Evolutionary conservation across 1,140 invertebrate genomes (phyloP).

Genomic region (Saccostrea echinata): DNA sequence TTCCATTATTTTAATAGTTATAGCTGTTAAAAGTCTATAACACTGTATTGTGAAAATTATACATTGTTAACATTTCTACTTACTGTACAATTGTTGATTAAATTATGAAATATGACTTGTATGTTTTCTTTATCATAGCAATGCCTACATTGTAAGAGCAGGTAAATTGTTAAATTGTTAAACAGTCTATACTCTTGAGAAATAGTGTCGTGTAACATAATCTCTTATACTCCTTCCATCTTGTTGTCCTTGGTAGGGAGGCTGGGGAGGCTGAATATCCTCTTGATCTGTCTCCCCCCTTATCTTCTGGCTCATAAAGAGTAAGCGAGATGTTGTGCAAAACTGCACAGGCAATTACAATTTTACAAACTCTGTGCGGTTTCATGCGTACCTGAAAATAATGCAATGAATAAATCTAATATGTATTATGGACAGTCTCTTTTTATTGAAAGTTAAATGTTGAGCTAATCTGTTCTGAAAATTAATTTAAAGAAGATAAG

Average conservation of each 20-base stretch:
- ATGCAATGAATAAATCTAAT: too few species aligned
- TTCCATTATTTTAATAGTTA: too few species aligned
- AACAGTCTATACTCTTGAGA: neutral
- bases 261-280: neutral
- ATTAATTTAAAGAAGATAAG: too few species aligned
- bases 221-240: conserved; percentile 7
- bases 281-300: neutral
- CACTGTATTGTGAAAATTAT: too few species aligned
- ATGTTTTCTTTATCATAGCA: neutral
- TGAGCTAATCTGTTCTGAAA: too few species aligned
- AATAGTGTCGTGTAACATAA: neutral
- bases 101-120: neutral
- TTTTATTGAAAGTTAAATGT: too few species aligned
- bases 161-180: neutral
- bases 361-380: neutral
- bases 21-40: too few species aligned
- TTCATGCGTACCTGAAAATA: conserved; percentile 25
- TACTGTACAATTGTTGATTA: too few species aligned
- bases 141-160: neutral
- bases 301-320: neutral
- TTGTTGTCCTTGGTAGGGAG: neutral
- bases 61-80: too few species aligned
- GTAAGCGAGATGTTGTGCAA: neutral
- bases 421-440: too few species aligned
- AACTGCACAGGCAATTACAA: conserved; percentile 35